Base-by-base conservation (phyloP, 2,797 vertebrate species). In the Podargus strigoides region DNA sequence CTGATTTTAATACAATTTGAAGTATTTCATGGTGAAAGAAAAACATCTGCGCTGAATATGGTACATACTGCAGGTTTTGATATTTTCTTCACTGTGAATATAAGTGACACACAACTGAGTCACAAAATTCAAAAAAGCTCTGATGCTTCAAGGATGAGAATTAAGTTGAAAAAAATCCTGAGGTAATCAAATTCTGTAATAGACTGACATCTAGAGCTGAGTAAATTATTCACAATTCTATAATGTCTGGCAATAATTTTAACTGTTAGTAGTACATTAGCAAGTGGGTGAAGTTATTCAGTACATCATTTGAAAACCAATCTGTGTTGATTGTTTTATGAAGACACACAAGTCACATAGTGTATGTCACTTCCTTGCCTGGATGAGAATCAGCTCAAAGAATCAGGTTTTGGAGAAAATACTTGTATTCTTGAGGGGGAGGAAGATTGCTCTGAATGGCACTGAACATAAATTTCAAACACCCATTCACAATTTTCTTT, bases 31-130 rank as follows among this genome's bases (percentile, higher is more conserved):
- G 83, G 93, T 88, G 93, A 81, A 95, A 91, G 91, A 91, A 50
- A 68, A 93, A 76, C 60, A 85, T 94, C 85, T 76, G 94, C 92
- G 36, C 93, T 97, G 92, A 95, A 63, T 85, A 92, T 42, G 87
- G 88, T 87, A 90, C 91, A 47, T 58, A 72, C 83, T 94, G 95
- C 96, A 94, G 95, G 96, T 95, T 96, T 95, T 88, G 96, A 82
- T 87, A 28, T 3, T 86, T 96, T 95, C 73, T 97, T 96, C 97
- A 97, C 92, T 97, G 97, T 97, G 96, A 98, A 92, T 96, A 95
- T 86, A 92, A 95, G 93, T 94, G 95, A 96, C 94, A 89, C 66
- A 75, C 94, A 89, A 87, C 97, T 97, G 90, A 97, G 94, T 94
- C 90, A 95, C 80, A 91, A 83, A 93, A 92, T 82, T 96, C 42